phyloP scores from a whole-genome alignment of 2,797 vertebrate species.

The Ceyx erithaca region DNA sequence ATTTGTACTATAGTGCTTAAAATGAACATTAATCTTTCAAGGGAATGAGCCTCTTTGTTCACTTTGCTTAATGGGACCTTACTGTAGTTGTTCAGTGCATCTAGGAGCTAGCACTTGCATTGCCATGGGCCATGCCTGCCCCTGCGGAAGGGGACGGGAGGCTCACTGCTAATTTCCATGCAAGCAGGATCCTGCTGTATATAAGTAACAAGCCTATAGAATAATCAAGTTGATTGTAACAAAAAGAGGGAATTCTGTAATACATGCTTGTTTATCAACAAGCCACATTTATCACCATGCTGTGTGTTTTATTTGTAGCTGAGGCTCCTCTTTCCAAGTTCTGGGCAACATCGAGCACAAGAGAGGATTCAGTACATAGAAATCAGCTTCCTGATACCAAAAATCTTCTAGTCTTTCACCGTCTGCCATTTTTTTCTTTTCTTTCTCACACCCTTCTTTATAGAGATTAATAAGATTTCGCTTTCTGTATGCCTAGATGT shows the following conservation, averaged over 20 bases:
- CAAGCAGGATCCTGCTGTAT: background rate
- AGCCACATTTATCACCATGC: background rate
- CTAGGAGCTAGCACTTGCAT: background rate
- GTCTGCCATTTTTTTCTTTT: background rate
- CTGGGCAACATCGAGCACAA: background rate
- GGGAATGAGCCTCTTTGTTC: slow-evolving; percentile 26
- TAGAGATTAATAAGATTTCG: background rate
- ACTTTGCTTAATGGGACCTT: background rate
- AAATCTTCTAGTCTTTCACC: background rate
- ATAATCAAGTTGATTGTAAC: background rate
- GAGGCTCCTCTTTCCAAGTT: background rate
- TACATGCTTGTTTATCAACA: background rate
- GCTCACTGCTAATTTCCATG: background rate
- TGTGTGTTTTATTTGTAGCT: background rate
- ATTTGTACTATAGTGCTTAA: background rate
- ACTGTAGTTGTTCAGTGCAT: background rate
- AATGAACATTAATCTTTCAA: background rate
- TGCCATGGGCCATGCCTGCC: slow-evolving; percentile 14
- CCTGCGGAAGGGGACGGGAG: background rate
- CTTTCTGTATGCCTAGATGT: rapidly evolving
- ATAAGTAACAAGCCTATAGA: background rate
- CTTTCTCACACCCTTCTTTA: background rate
- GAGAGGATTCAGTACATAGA: background rate
- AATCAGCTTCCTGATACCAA: background rate
- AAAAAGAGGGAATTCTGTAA: background rate